Base-by-base conservation (phyloP, 2,797 vertebrate species). In the Hephaestus fuliginosus region DNA sequence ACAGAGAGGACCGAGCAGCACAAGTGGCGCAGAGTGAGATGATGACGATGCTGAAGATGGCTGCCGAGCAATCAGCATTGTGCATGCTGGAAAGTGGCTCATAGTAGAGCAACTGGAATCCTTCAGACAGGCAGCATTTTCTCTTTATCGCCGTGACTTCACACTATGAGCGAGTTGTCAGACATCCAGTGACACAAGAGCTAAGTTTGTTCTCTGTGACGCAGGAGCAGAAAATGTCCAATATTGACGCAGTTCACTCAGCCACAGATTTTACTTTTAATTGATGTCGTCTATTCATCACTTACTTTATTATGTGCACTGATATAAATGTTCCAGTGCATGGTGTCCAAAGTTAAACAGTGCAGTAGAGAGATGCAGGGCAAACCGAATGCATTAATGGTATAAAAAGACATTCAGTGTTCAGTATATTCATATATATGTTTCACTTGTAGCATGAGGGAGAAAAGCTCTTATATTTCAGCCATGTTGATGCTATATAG, bases 31-130 rank as follows among this genome's bases (percentile, higher is more conserved):
- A 44, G 22, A 61, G 44, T 0, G 3, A 48, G 28, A 41, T 44
- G 48, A 62, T 65, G n/a, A 56, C 73, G 22, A 74, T 20, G 28
- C 17, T 52, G 39, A 41, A 25, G 8, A 69, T 63, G 5, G 28
- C 44, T 14, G 18, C 73, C 41, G 65, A 67, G 39, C 41, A 14
- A 67, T 52, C 13, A 73, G 14, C 25, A 18, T 0, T 10, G 46
- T 53, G 79, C 39, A 15, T 4, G 2, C 9, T 62, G 12, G 22
- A 71, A 74, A 43, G 60, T 60, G 48, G 39, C 8, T 82, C 15
- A 39, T 14, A 67, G 14, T 17, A 43, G 44, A 64, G 36, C 30
- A 48, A 48, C 5, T 53, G 17, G 28, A 14, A 48, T 41, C 22
- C 30, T 41, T 53, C 64, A 52, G 9, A 61, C 46, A 33, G 18